These are phyloP conservation scores for Camponotus fellah DNA, from an alignment of 2,888 invertebrate genomes.

Conservation along the genomic window DNA sequence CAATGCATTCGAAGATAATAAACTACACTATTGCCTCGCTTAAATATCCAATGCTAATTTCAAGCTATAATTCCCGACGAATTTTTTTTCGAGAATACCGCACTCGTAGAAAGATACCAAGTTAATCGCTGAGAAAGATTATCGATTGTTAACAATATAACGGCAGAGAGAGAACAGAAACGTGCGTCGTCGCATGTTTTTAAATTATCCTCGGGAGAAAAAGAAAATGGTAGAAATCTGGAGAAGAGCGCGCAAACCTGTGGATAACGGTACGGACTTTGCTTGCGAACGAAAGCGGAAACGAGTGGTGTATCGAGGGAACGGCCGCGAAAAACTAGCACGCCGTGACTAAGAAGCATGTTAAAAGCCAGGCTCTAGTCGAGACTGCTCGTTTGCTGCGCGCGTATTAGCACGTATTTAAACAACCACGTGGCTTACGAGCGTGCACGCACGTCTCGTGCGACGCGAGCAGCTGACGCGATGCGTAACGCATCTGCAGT, in stretches of 20 bases:
- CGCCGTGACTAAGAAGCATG: constrained; percentile 44
- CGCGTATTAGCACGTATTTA: constrained; percentile 57
- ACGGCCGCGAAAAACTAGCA: constrained; percentile 66
- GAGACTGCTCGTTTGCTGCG: constrained; percentile 36
- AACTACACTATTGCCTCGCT: not conserved
- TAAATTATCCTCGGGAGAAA: constrained; percentile 53
- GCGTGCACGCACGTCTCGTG: not conserved
- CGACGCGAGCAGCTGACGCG: constrained; percentile 42
- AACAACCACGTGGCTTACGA: constrained; percentile 65
- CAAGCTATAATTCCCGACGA: not conserved
- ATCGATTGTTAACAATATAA: not conserved
- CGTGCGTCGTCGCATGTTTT: constrained; percentile 2
- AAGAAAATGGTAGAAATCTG: constrained; percentile 35
- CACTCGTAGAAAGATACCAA: not conserved
- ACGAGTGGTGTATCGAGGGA: constrained; percentile 62
- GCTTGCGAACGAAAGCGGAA: constrained; percentile 63
- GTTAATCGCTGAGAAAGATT: not conserved
- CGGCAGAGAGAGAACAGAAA: not conserved
- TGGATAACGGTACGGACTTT: constrained; percentile 64
- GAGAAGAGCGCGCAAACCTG: constrained; percentile 35
- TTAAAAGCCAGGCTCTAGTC: constrained; percentile 29
- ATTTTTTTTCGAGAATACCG: not conserved
- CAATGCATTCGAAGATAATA: not conserved
- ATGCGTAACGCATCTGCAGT: constrained; percentile 66
- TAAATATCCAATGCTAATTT: constrained; percentile 21